Percentiles rank a stretch among this genome's conserved stretches.
phyloP scores from a whole-genome alignment of 2,888 invertebrate genomes.

The Cryptocheilus praepositus region DNA sequence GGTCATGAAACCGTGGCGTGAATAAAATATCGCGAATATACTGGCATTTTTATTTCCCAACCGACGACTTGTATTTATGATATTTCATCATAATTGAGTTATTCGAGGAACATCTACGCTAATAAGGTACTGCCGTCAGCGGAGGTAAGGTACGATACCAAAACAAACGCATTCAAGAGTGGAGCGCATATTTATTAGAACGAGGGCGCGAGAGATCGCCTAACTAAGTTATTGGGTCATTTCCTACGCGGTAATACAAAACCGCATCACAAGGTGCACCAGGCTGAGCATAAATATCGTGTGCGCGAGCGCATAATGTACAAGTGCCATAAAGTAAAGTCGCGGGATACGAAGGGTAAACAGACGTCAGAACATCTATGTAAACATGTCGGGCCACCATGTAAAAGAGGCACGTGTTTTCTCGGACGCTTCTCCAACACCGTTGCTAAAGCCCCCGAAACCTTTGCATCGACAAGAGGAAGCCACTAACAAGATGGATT shows the following conservation, averaged over 20 bases:
- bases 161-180: no score
- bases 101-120: no score
- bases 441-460: background rate
- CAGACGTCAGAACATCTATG: constrained; percentile 46
- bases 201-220: constrained; percentile 3
- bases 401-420: constrained; percentile 45
- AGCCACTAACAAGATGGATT: background rate
- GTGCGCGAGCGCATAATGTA: constrained; percentile 21
- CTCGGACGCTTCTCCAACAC: constrained; percentile 16
- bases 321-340: constrained; percentile 31
- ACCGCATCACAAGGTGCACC: constrained; percentile 5
- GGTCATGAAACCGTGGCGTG: no score
- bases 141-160: no score
- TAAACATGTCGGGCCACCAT: constrained; percentile 45
- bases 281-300: constrained; percentile 29
- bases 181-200: background rate
- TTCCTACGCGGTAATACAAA: constrained; percentile 14
- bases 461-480: background rate
- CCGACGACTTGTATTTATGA: no score
- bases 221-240: constrained; percentile 25
- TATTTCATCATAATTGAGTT: no score
- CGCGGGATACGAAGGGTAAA: constrained; percentile 36
- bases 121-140: no score
- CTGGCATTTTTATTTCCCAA: no score
- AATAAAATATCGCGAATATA: no score